These are phyloP conservation scores for Solea solea DNA, from an alignment of 2,113 vertebrate species.

Conservation along the genomic window DNA sequence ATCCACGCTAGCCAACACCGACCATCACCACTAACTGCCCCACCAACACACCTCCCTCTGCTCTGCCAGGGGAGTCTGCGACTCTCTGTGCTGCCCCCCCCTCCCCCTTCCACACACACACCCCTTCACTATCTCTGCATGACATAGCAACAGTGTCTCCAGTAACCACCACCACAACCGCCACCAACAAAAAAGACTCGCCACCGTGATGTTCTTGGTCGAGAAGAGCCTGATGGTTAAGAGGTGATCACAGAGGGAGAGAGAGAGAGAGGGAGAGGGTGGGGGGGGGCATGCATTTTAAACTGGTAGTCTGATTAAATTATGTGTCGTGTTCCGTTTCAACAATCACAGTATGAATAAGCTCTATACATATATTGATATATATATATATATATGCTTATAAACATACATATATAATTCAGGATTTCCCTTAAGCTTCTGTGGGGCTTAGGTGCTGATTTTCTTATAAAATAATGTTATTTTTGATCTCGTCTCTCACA, in stretches of 20 bases:
- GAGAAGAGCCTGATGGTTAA: slow-evolving; percentile 77
- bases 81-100: slow-evolving; percentile 61
- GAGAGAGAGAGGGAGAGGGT: slow-evolving; percentile 24
- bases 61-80: slow-evolving; percentile 41
- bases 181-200: slow-evolving; percentile 27
- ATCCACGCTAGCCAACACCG: slow-evolving; percentile 39
- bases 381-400: neutral
- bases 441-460: neutral
- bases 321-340: slow-evolving; percentile 90
- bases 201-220: slow-evolving; percentile 79
- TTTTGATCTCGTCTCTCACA: neutral
- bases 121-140: slow-evolving; percentile 82
- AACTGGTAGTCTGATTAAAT: slow-evolving; percentile 85
- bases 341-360: slow-evolving; percentile 95
- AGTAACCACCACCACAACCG: slow-evolving; percentile 65
- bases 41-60: slow-evolving; percentile 50
- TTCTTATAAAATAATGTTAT: neutral
- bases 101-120: neutral
- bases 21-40: slow-evolving; percentile 58
- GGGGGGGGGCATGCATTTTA: slow-evolving; percentile 90
- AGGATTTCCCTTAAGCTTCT: neutral
- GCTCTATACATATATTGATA: slow-evolving; percentile 67
- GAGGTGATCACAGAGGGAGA: slow-evolving; percentile 30
- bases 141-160: slow-evolving; percentile 85
- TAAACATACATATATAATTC: neutral